A percentile compares a stretch with the other conserved stretches of the same genome.
Conservation (phyloP, 2,888 invertebrate genomes). For the Calameuta idolon region DNA sequence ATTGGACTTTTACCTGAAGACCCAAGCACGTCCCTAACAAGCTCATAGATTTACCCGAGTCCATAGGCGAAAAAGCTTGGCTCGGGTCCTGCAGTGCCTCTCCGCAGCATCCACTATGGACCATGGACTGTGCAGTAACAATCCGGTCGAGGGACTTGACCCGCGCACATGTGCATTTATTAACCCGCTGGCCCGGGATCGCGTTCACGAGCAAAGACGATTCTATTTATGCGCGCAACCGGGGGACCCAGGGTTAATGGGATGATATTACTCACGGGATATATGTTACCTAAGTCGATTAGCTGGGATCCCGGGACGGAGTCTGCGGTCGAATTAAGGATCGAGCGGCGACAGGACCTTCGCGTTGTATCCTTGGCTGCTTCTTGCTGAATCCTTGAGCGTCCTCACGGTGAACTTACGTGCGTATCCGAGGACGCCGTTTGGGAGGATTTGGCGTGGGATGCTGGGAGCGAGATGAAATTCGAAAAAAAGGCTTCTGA, state of each 20-base stretch:
- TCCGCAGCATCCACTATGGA: not conserved
- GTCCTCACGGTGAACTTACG: too few relatives aligned
- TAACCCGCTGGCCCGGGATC: conserved; percentile 45
- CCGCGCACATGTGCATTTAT: conserved; percentile 45
- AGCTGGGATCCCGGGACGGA: conserved; percentile 50
- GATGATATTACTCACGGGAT: conserved; percentile 58
- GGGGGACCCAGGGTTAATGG: conserved; percentile 53
- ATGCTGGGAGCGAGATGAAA: not conserved
- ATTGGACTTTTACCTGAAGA: not conserved
- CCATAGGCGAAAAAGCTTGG: not conserved
- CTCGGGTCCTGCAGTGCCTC: not conserved
- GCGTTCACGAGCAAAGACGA: conserved; percentile 46
- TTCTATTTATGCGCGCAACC: conserved; percentile 57
- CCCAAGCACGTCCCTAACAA: conserved; percentile 9
- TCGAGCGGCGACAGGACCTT: conserved; percentile 18
- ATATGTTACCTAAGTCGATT: conserved; percentile 48
- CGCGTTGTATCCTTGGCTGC: not conserved
- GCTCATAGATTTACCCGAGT: not conserved
- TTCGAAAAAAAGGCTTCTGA: not conserved
- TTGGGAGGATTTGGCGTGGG: not conserved
- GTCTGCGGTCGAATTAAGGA: conserved; percentile 48
- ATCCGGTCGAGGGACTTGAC: conserved; percentile 4
- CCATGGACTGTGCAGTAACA: not conserved
- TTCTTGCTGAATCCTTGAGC: not conserved
- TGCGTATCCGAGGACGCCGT: not conserved